Percentiles rank a stretch among this genome's conserved stretches.
Evolutionary conservation across 2,888 invertebrate genomes (phyloP).

Genomic region (Ornithoptera priamus): DNA sequence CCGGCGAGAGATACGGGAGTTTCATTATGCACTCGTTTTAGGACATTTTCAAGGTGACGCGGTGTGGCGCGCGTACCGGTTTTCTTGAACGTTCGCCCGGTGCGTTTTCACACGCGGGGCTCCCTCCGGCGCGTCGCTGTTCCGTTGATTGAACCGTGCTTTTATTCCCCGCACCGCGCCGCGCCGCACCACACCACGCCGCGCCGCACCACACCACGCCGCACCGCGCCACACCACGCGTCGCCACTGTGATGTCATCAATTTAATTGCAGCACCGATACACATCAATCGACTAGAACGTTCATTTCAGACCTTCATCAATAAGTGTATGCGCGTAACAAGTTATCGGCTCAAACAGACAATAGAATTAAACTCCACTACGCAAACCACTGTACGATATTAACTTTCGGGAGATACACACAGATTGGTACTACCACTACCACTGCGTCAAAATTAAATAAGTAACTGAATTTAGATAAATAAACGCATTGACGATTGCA

Average conservation of each 20-base stretch:
- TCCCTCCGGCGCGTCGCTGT: slow-evolving; percentile 37
- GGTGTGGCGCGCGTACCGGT: slow-evolving; percentile 24
- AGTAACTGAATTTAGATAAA: too few relatives aligned
- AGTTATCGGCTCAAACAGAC: not conserved
- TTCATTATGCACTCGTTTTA: slow-evolving; percentile 26
- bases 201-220: too few relatives aligned
- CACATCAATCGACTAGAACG: slow-evolving; percentile 46
- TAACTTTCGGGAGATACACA: too few relatives aligned
- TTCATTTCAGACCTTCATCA: slow-evolving; percentile 43
- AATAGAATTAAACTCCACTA: not conserved
- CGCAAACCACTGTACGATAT: too few relatives aligned
- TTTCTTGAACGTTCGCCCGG: slow-evolving; percentile 7
- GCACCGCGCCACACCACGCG: slow-evolving; percentile 28
- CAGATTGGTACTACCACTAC: too few relatives aligned
- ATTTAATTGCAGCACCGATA: slow-evolving; percentile 70
- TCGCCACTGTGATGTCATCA: slow-evolving; percentile 70
- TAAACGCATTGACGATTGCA: too few relatives aligned
- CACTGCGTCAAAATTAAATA: too few relatives aligned
- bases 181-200: slow-evolving; percentile 9
- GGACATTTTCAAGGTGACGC: slow-evolving; percentile 27
- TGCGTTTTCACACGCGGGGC: slow-evolving; percentile 22
- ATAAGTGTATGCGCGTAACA: not conserved
- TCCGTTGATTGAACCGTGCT: slow-evolving; percentile 67
- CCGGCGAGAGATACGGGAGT: slow-evolving; percentile 11
- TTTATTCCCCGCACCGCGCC: slow-evolving; percentile 59